Percentiles rank a stretch among this genome's conserved stretches.
phyloP scores from a whole-genome alignment of 2,113 vertebrate species.

The Aphelocoma coerulescens region DNA sequence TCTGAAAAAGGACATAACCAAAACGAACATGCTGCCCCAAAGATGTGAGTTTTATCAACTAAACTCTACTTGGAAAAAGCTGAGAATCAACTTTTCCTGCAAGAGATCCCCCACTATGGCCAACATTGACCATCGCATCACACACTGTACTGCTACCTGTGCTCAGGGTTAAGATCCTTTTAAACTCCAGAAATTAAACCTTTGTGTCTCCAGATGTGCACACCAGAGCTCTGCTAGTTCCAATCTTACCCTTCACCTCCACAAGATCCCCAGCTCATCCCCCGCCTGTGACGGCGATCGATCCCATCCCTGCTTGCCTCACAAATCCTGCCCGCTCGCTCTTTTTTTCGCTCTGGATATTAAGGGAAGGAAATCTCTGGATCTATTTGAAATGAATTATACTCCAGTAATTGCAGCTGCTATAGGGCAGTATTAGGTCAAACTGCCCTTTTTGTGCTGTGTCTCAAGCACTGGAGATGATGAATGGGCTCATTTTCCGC shows the following conservation, averaged over 20 bases:
- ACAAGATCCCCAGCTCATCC: neutral
- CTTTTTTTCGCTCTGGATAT: neutral
- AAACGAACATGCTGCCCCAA: accelerated
- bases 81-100: neutral
- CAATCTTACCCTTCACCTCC: neutral
- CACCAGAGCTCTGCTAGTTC: neutral
- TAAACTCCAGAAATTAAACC: neutral
- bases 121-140: neutral
- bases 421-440: slow-evolving; percentile 53
- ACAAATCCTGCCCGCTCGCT: neutral
- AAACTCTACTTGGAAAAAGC: neutral
- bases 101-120: neutral
- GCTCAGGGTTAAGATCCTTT: neutral
- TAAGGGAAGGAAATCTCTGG: slow-evolving; percentile 36
- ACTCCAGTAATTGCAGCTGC: slow-evolving; percentile 47
- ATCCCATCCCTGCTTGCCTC: neutral
- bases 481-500: slow-evolving; percentile 52
- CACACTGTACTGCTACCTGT: neutral
- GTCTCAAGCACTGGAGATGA: slow-evolving; percentile 18
- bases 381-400: slow-evolving; percentile 56
- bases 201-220: neutral
- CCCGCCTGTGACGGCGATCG: neutral
- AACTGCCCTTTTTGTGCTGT: slow-evolving; percentile 49
- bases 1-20: neutral
- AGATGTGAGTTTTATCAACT: neutral